A percentile compares a stretch with the other conserved stretches of the same genome.
phyloP scores from a whole-genome alignment of 2,888 invertebrate species.

The Priapulus caudatus region DNA sequence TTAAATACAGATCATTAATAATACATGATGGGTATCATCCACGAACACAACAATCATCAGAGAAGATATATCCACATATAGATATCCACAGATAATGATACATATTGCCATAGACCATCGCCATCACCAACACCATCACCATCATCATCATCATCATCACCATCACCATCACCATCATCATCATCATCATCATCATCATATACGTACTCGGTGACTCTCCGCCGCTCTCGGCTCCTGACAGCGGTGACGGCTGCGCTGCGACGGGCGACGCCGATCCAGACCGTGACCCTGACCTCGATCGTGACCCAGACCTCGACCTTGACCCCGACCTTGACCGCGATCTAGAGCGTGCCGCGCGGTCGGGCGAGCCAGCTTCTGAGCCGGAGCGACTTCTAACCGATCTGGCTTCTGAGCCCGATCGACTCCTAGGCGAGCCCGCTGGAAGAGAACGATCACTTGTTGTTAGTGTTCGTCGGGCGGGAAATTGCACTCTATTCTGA shows the following conservation, averaged over 20 bases:
- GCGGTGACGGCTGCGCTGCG: too few species aligned
- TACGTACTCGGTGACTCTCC: too few species aligned
- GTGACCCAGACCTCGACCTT: constrained; percentile 1
- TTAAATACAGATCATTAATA: neutral
- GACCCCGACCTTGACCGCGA: constrained; percentile 1
- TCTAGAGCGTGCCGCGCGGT: too few species aligned
- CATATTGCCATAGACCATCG: neutral
- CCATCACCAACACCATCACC: neutral
- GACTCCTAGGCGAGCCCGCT: neutral
- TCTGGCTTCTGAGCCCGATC: neutral
- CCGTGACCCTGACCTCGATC: neutral
- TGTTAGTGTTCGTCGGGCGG: too few species aligned
- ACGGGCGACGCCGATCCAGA: too few species aligned
- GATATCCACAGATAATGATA: too few species aligned
- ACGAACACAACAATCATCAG: constrained; percentile 10
- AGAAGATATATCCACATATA: neutral
- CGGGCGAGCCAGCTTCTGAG: neutral
- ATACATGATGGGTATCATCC: too few species aligned
- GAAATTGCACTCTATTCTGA: too few species aligned
- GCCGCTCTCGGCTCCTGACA: too few species aligned
- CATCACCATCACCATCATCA: constrained; percentile 8
- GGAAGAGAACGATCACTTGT: too few species aligned
- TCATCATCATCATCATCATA: neutral
- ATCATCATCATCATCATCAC: constrained; percentile 17
- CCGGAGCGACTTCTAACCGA: neutral